A percentile compares a stretch with the other conserved stretches of the same genome.
Conservation (phyloP, 2,797 vertebrate species). For the Sciaenops ocellatus region DNA sequence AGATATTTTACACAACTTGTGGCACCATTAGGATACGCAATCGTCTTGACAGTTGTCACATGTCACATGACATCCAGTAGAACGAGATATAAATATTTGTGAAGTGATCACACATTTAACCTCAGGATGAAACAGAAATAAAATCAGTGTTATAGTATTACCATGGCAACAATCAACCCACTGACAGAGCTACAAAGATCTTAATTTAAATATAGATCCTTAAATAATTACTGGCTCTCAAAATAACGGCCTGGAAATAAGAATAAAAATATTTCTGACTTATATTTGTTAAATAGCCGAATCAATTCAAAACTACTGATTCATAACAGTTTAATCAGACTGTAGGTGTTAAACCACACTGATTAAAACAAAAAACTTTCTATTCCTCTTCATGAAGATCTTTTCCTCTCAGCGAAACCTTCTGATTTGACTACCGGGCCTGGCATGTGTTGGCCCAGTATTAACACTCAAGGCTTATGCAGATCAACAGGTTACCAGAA, state of each 20-base stretch:
- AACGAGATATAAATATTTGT: slow-evolving; percentile 2
- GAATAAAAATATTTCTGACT: not conserved
- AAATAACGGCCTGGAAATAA: not conserved
- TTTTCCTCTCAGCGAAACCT: not conserved
- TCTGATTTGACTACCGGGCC: not conserved
- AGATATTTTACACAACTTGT: not conserved
- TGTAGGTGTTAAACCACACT: not conserved
- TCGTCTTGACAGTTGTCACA: not conserved
- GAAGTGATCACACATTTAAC: not conserved
- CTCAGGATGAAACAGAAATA: not conserved
- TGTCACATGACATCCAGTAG: not conserved
- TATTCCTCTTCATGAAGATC: not conserved
- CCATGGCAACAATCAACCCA: slow-evolving; percentile 26
- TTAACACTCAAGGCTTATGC: slow-evolving; percentile 14
- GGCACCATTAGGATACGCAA: not conserved
- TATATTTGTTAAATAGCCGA: not conserved
- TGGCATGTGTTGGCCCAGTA: slow-evolving; percentile 1
- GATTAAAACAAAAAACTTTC: not conserved
- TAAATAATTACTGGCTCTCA: not conserved
- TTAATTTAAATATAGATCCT: too few species aligned
- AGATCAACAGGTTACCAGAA: slow-evolving; percentile 41
- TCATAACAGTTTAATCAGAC: not conserved
- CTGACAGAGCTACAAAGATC: not conserved
- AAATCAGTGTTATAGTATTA: not conserved
- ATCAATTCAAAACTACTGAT: not conserved